These are phyloP conservation scores for Anguilla anguilla DNA, from an alignment of 2,797 vertebrate species.

Conservation along the genomic window DNA sequence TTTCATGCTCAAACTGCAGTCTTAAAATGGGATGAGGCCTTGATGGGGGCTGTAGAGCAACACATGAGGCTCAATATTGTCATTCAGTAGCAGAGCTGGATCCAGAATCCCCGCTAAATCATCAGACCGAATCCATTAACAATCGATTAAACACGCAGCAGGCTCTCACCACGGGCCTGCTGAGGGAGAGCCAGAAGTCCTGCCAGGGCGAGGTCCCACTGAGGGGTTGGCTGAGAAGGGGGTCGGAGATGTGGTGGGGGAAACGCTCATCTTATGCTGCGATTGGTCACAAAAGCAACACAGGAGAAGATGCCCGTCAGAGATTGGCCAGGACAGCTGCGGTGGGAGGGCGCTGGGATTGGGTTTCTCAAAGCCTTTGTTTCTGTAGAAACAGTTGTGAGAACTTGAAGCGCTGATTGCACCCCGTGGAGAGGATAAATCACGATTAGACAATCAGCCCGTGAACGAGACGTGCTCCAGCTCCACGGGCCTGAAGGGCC, in stretches of 20 bases:
- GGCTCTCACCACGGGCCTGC: slow-evolving; percentile 67
- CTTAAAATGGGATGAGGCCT: not conserved
- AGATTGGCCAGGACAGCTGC: not conserved
- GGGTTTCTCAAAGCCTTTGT: slow-evolving; percentile 64
- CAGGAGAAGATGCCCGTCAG: not conserved
- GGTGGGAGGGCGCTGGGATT: not conserved
- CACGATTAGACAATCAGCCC: slow-evolving; percentile 50
- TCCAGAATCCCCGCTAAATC: slow-evolving; percentile 74
- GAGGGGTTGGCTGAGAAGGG: slow-evolving; percentile 49
- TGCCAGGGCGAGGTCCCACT: slow-evolving; percentile 41
- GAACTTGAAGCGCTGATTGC: slow-evolving; percentile 70
- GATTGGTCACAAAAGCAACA: slow-evolving; percentile 49
- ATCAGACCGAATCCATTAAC: slow-evolving; percentile 81
- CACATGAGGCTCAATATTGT: slow-evolving; percentile 76
- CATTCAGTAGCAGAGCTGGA: slow-evolving; percentile 76
- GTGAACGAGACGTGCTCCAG: slow-evolving; percentile 62
- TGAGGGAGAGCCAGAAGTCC: slow-evolving; percentile 45
- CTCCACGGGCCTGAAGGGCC: slow-evolving; percentile 61
- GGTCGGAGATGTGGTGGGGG: slow-evolving; percentile 26
- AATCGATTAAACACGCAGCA: slow-evolving; percentile 81
- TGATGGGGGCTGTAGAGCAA: not conserved
- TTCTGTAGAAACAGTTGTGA: slow-evolving; percentile 73
- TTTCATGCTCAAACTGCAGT: not conserved
- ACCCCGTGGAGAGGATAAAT: slow-evolving; percentile 66
- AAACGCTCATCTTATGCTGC: slow-evolving; percentile 52